Conservation (phyloP, 64 coral and sea anemone genomes). For the Trachythela sp. region DNA sequence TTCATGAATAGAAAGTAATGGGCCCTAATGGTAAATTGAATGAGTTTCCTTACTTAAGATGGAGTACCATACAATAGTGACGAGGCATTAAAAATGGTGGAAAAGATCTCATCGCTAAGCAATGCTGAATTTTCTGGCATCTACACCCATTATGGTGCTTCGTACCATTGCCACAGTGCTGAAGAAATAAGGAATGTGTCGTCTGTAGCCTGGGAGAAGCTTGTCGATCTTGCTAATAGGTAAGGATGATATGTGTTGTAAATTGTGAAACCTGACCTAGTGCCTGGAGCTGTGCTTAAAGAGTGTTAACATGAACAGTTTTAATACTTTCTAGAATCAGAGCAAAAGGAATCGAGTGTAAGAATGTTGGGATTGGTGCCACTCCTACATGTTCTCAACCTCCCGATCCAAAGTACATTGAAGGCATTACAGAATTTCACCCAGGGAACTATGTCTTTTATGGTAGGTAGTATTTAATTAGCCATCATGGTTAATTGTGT, state of each 20-base stretch:
- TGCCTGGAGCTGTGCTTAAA: not conserved
- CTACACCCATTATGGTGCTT: constrained; percentile 72
- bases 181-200: constrained; percentile 49
- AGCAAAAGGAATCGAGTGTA: constrained; percentile 55
- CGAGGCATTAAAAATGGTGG: constrained; percentile 50
- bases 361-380: constrained; percentile 63
- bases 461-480: constrained; percentile 69
- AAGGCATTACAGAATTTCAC: constrained; percentile 85
- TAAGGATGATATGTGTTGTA: constrained; percentile 6
- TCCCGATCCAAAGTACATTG: constrained; percentile 2
- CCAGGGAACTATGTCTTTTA: constrained; percentile 96
- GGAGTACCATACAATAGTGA: constrained; percentile 60
- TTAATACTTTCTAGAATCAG: constrained; percentile 39
- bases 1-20: too few species aligned
- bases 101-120: constrained; percentile 33
- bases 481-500: too few species aligned
- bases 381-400: constrained; percentile 81
- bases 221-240: constrained; percentile 55
- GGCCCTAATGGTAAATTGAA: too few species aligned
- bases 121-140: constrained; percentile 70
- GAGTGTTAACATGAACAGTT: not conserved
- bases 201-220: constrained; percentile 17
- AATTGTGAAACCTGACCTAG: not conserved
- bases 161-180: constrained; percentile 55
- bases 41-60: constrained; percentile 38